Percentiles rank a stretch among this genome's conserved stretches.
These are phyloP conservation scores for Scotopteryx bipunctaria DNA, from an alignment of 2,888 invertebrate species.

Conservation along the genomic window DNA sequence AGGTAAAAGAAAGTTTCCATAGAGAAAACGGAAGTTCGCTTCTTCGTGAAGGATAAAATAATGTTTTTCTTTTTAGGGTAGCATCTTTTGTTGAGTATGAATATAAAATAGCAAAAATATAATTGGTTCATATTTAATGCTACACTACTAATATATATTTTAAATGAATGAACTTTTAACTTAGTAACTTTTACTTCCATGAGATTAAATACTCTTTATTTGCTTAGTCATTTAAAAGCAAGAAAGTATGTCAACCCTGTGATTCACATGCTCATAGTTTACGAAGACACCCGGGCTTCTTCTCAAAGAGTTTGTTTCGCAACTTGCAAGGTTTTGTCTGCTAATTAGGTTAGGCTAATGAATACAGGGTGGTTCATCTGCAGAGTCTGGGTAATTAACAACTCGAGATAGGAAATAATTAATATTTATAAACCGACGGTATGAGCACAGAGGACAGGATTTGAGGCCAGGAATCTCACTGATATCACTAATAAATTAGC, in stretches of 20 bases:
- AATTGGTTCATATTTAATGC: slow-evolving; percentile 24
- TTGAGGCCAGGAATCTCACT: background rate
- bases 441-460: slow-evolving; percentile 39
- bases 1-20: slow-evolving; percentile 36
- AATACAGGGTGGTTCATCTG: slow-evolving; percentile 69
- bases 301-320: slow-evolving; percentile 56
- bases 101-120: slow-evolving; percentile 37
- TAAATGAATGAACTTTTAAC: too few species aligned
- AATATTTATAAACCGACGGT: slow-evolving; percentile 73
- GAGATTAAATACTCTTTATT: background rate
- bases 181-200: background rate
- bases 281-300: slow-evolving; percentile 13
- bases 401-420: slow-evolving; percentile 74
- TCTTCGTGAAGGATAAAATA: slow-evolving; percentile 23
- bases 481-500: too few species aligned
- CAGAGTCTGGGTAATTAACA: slow-evolving; percentile 77
- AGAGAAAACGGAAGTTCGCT: slow-evolving; percentile 31
- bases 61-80: slow-evolving; percentile 19
- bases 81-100: slow-evolving; percentile 25
- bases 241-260: background rate
- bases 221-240: background rate
- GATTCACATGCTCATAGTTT: background rate
- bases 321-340: slow-evolving; percentile 62
- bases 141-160: slow-evolving; percentile 5
- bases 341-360: slow-evolving; percentile 76